Evolutionary conservation across 2,888 invertebrate species (phyloP).

Genomic region (Ornithoptera alexandrae): DNA sequence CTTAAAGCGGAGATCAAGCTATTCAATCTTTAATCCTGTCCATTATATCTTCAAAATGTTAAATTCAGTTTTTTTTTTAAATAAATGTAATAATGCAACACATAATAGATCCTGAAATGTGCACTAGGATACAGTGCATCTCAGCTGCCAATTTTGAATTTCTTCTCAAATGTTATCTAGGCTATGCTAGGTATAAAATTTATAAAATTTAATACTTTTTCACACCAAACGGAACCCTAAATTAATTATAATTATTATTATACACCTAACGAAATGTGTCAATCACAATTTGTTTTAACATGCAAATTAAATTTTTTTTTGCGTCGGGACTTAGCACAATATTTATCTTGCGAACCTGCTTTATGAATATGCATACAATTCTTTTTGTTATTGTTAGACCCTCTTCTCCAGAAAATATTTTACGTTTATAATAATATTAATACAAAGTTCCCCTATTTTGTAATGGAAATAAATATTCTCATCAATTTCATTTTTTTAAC

Average conservation of each 20-base stretch:
- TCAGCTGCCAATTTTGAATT: too few species aligned
- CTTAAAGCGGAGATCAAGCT: too few species aligned
- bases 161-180: too few species aligned
- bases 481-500: too few species aligned
- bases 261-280: slow-evolving; percentile 7
- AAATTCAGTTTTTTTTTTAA: too few species aligned
- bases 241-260: slow-evolving; percentile 1
- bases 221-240: neutral
- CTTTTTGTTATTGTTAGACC: slow-evolving; percentile 9
- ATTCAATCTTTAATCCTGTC: too few species aligned
- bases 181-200: neutral
- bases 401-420: neutral
- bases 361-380: slow-evolving; percentile 17
- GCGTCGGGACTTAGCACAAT: slow-evolving; percentile 1
- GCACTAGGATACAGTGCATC: too few species aligned
- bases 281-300: slow-evolving; percentile 16
- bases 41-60: too few species aligned
- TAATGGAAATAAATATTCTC: too few species aligned
- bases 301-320: slow-evolving; percentile 14
- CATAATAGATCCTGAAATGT: too few species aligned
- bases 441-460: too few species aligned
- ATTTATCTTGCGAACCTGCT: slow-evolving; percentile 17
- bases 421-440: neutral
- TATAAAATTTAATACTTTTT: neutral
- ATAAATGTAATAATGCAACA: too few species aligned